Percentiles rank a stretch among this genome's conserved stretches.
Evolutionary conservation across 2,888 invertebrate genomes (phyloP).

Genomic region (Serripes groenlandicus): DNA sequence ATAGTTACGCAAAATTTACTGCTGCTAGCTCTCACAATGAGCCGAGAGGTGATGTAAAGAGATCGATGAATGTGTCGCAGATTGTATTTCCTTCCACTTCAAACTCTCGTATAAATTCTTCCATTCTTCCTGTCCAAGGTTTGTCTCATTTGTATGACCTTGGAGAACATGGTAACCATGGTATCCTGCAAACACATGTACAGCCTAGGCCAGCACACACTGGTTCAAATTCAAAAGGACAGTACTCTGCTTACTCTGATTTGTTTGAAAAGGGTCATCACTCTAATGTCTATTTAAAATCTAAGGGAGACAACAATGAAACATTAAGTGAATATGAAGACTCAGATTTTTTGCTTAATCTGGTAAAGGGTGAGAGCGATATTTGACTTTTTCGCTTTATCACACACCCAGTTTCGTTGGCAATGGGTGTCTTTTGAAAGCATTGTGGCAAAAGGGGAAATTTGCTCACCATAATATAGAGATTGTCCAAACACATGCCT

Average conservation of each 20-base stretch:
- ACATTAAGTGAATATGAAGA: neutral
- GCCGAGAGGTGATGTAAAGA: neutral
- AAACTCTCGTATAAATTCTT: too few species aligned
- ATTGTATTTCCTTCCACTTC: too few species aligned
- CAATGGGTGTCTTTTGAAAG: too few species aligned
- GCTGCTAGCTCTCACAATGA: neutral
- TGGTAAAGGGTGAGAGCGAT: conserved; percentile 14
- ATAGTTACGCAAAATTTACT: neutral
- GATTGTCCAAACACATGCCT: too few species aligned
- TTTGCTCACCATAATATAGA: too few species aligned
- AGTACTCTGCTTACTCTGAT: neutral
- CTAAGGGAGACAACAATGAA: neutral
- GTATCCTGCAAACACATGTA: neutral
- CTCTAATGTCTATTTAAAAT: neutral
- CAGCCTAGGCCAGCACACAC: neutral
- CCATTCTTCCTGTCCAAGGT: too few species aligned
- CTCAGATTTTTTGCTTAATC: conserved; percentile 14
- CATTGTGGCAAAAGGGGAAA: too few species aligned
- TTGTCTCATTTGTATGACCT: too few species aligned
- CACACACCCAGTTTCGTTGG: too few species aligned
- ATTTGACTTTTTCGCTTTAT: neutral
- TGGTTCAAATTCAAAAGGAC: neutral
- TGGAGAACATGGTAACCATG: too few species aligned
- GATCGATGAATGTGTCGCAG: too few species aligned
- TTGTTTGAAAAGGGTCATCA: neutral